phyloP scores from a whole-genome alignment of 2,797 vertebrate species.

The Sebastes minor region DNA sequence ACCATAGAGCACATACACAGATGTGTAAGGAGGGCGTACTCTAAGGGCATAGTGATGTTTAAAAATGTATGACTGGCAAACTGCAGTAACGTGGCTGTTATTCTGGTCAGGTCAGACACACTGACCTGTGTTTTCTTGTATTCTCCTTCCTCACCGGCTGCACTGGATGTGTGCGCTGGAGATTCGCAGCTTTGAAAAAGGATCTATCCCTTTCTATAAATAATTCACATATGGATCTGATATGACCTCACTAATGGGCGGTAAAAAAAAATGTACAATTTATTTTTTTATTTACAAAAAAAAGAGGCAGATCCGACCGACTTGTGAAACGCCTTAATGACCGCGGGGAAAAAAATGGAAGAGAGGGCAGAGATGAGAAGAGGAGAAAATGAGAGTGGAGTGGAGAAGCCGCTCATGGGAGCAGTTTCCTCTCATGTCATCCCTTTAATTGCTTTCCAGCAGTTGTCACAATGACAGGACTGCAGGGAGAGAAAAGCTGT shows the following conservation, averaged over 20 bases:
- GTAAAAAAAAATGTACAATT: neutral
- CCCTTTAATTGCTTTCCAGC: conserved; percentile 79
- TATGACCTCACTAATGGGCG: conserved; percentile 34
- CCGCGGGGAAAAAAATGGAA: conserved; percentile 5
- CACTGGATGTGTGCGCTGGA: neutral
- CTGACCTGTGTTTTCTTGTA: conserved; percentile 25
- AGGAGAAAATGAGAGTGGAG: conserved; percentile 68
- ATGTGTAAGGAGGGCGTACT: conserved; percentile 4
- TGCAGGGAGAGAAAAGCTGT: conserved; percentile 59
- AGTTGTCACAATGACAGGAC: conserved; percentile 78
- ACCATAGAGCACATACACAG: neutral
- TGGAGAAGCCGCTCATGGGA: conserved; percentile 71
- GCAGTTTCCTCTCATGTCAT: conserved; percentile 75
- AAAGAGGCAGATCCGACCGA: conserved; percentile 17
- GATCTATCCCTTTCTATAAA: conserved; percentile 44
- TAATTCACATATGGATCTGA: conserved; percentile 38
- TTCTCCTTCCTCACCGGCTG: neutral
- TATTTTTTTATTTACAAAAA: conserved; percentile 31
- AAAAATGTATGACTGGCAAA: conserved; percentile 64
- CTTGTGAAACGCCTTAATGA: conserved; percentile 46
- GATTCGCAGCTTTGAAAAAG: conserved; percentile 28
- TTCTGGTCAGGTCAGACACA: conserved; percentile 40
- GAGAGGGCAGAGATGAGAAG: conserved; percentile 61
- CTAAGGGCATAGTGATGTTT: conserved; percentile 47
- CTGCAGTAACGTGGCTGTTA: conserved; percentile 33